phyloP scores from a whole-genome alignment of 2,888 invertebrate species.

The Drosophila rellima region DNA sequence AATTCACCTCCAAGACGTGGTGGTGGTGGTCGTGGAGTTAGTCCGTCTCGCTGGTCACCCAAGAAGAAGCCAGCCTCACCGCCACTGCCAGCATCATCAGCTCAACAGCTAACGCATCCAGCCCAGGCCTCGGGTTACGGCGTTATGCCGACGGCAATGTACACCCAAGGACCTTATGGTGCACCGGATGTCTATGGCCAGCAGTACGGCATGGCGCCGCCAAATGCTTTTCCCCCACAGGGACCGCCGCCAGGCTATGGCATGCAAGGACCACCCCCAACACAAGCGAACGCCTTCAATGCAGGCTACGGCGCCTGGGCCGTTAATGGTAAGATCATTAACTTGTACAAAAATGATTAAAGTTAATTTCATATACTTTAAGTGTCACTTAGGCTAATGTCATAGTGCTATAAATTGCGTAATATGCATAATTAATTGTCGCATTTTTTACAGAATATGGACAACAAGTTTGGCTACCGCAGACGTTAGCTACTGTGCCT shows the following conservation, averaged over 20 bases:
- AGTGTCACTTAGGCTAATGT: not conserved
- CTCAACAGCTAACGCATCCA: slow-evolving; percentile 56
- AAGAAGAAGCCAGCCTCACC: slow-evolving; percentile 80
- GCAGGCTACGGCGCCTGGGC: slow-evolving; percentile 83
- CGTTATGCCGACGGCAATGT: slow-evolving; percentile 78
- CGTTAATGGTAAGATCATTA: slow-evolving; percentile 64
- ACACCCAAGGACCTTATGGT: slow-evolving; percentile 74
- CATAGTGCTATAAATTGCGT: not conserved
- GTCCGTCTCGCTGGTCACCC: slow-evolving; percentile 82
- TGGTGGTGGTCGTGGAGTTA: slow-evolving; percentile 63
- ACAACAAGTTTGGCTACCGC: slow-evolving; percentile 79
- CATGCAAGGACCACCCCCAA: slow-evolving; percentile 75
- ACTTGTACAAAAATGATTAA: not conserved
- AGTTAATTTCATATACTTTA: not conserved
- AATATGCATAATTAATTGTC: not conserved
- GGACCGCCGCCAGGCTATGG: slow-evolving; percentile 63
- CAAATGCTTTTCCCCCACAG: slow-evolving; percentile 68
- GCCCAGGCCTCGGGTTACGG: slow-evolving; percentile 64
- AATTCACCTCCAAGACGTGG: slow-evolving; percentile 73
- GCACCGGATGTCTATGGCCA: slow-evolving; percentile 66
- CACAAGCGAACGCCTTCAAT: slow-evolving; percentile 68
- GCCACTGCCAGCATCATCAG: slow-evolving; percentile 63
- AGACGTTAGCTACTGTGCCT: slow-evolving; percentile 54
- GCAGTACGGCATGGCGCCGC: slow-evolving; percentile 78
- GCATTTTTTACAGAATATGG: slow-evolving; percentile 63